Conservation (phyloP, 2,113 vertebrate genomes). For the Spilogale gracilis region DNA sequence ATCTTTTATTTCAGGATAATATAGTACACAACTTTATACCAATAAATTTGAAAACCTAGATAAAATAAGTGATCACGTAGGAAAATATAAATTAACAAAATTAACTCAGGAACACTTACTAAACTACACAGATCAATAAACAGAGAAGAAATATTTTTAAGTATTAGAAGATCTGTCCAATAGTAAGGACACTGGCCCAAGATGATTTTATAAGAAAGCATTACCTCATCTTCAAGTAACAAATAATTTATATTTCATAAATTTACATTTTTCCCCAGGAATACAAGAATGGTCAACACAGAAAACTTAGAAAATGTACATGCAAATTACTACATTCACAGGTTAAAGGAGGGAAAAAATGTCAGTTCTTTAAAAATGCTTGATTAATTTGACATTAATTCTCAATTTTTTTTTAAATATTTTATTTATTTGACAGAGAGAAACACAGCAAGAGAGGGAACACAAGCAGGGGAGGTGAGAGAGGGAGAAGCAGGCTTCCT, state of each 20-base stretch:
- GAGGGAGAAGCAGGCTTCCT: too few relatives aligned
- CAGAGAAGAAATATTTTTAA: background rate
- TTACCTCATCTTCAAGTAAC: constrained; percentile 16
- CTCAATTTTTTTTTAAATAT: background rate
- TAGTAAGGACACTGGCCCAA: background rate
- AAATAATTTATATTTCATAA: constrained; percentile 11
- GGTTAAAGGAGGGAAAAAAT: background rate
- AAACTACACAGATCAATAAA: background rate
- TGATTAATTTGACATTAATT: constrained; percentile 51
- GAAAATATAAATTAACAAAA: constrained; percentile 57
- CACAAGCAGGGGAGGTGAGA: too few relatives aligned
- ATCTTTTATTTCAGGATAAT: constrained; percentile 46
- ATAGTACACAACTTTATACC: background rate
- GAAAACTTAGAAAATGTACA: constrained; percentile 15
- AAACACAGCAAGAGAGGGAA: too few relatives aligned
- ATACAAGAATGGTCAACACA: background rate
- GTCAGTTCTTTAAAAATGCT: background rate
- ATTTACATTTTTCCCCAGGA: background rate
- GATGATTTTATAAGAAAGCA: constrained; percentile 17
- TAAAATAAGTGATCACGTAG: background rate
- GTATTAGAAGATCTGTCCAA: background rate
- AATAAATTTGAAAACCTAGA: constrained; percentile 20
- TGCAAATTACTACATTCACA: background rate
- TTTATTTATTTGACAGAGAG: too few relatives aligned
- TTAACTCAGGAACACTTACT: background rate